These are phyloP conservation scores for Acromyrmex charruanus DNA, from an alignment of 1,140 invertebrate species.

Conservation along the genomic window DNA sequence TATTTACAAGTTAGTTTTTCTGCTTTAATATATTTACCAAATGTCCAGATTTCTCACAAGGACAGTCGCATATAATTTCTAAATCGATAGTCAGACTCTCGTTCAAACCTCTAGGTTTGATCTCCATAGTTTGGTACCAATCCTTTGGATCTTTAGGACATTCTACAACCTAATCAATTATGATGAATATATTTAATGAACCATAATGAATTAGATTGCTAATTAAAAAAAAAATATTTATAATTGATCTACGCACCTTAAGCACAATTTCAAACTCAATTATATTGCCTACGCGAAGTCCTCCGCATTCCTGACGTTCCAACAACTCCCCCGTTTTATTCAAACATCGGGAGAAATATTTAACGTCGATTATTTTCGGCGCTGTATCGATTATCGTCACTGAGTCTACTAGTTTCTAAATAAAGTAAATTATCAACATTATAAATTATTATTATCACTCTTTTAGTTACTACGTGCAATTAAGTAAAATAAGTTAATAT, in stretches of 20 bases:
- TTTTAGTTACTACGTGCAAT: not conserved
- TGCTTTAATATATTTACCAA: conserved; percentile 72
- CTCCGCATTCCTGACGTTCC: conserved; percentile 87
- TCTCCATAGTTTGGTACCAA: conserved; percentile 90
- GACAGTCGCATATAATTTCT: conserved; percentile 92
- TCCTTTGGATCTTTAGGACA: conserved; percentile 88
- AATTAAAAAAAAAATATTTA: not conserved
- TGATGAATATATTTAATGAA: conserved; percentile 12
- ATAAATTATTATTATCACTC: conserved; percentile 8
- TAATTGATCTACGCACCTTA: conserved; percentile 67
- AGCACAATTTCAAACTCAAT: conserved; percentile 83
- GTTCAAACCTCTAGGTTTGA: conserved; percentile 92
- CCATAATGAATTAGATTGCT: not conserved
- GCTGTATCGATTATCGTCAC: conserved; percentile 88
- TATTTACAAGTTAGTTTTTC: not conserved
- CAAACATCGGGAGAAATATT: conserved; percentile 89
- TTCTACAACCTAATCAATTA: conserved; percentile 80
- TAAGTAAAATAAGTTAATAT: not conserved
- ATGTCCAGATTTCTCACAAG: conserved; percentile 88
- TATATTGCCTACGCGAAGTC: conserved; percentile 88
- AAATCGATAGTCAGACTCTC: conserved; percentile 91
- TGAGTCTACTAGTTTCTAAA: conserved; percentile 83
- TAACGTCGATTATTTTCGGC: conserved; percentile 88
- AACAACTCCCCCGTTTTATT: conserved; percentile 79
- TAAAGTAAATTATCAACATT: conserved; percentile 12